phyloP scores from a whole-genome alignment of 2,888 invertebrate species.

The Aspidiotus destructor region DNA sequence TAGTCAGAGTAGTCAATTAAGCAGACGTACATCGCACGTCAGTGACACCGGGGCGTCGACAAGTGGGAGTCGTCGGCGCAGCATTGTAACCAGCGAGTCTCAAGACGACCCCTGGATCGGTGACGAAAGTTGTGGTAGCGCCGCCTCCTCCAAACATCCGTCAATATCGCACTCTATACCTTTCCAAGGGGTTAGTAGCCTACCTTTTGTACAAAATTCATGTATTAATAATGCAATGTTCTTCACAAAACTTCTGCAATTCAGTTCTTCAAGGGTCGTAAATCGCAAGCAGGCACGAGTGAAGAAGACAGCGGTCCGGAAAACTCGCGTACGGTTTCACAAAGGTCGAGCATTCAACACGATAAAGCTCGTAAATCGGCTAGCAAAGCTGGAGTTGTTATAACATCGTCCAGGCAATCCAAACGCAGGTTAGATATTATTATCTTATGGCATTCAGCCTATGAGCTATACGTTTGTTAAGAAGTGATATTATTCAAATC shows the following conservation, averaged over 20 bases:
- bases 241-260: not conserved
- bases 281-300: slow-evolving; percentile 28
- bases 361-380: slow-evolving; percentile 45
- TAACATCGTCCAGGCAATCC: slow-evolving; percentile 79
- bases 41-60: slow-evolving; percentile 22
- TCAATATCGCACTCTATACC: slow-evolving; percentile 21
- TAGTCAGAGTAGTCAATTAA: not conserved
- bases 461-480: not conserved
- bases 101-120: slow-evolving; percentile 28
- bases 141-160: slow-evolving; percentile 20
- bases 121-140: slow-evolving; percentile 20
- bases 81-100: slow-evolving; percentile 31
- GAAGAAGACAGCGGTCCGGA: slow-evolving; percentile 30
- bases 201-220: too few species aligned
- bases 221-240: not conserved
- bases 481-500: not conserved
- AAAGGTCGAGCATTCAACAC: slow-evolving; percentile 52
- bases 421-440: slow-evolving; percentile 60
- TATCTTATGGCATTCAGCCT: not conserved
- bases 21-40: slow-evolving; percentile 25
- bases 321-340: slow-evolving; percentile 34
- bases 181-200: slow-evolving; percentile 8
- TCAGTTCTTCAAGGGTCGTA: slow-evolving; percentile 27
- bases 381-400: slow-evolving; percentile 78
- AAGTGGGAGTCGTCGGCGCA: slow-evolving; percentile 9